Evolutionary conservation across 2,888 invertebrate species (phyloP), one percentile per base, ranked within the genome.

Genomic region (Venusia cambrica): DNA sequence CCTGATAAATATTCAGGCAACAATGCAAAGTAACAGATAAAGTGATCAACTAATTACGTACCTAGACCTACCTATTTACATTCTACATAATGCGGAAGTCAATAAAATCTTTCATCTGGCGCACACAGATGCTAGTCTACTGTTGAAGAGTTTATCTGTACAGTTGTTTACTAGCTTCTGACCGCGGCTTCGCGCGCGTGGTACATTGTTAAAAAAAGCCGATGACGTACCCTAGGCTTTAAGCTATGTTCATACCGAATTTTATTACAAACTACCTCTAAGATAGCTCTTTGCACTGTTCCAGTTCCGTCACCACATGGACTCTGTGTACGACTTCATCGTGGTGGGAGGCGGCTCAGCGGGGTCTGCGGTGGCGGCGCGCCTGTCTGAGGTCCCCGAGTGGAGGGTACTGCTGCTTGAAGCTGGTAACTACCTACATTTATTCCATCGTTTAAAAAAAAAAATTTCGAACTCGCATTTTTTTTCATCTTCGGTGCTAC

Each of bases 311-410:
- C 75, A 81, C 0, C 85, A 88, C 31, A 80, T 90, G 65, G 83
- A 90, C 54, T 88, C 89, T 0, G 90, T 90, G 54, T 94, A 94
- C 69, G 93, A 94, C 72, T 94, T 93, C 75, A 91, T 94, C 40
- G 91, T 94, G 18, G 90, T 93, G 9, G 93, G 93, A 0, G 92
- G 91, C 0, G 93, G 93, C 0, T 92, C 92, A 1, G 91, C 91
- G 0, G 94, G 94, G 0, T 89, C 93, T 0, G 93, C 92, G 26
- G 91, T 93, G 1, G 93, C 93, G 0, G 90, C 92, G 16, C 72
- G 94, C 25, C 83, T 94, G 3, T 91, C 92, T 0, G 94, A 94
- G 62, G 91, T 93, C 24, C 90, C 92, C 0, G 90, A 92, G 59
- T 93, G 92, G 91, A 88, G 90, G 26, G 93, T 94, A 1, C 72